These are phyloP conservation scores for Pollenia angustigena DNA, from an alignment of 2,888 invertebrate species.

Conservation along the genomic window DNA sequence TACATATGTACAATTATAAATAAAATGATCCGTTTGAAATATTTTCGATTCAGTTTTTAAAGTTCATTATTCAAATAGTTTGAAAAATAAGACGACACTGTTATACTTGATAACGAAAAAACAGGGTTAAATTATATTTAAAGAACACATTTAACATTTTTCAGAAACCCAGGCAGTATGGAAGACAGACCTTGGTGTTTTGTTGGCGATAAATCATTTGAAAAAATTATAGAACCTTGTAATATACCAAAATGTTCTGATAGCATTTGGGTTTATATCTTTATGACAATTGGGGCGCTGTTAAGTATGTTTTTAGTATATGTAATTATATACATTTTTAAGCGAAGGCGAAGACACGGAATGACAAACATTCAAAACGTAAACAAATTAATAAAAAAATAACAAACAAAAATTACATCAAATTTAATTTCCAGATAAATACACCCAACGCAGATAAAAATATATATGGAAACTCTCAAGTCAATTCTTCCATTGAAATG, in stretches of 20 bases:
- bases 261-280: slow-evolving; percentile 92
- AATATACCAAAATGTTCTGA: slow-evolving; percentile 95
- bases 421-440: slow-evolving; percentile 85
- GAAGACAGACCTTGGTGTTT: slow-evolving; percentile 96
- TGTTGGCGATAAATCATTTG: slow-evolving; percentile 88
- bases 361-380: slow-evolving; percentile 88
- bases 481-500: slow-evolving; percentile 93
- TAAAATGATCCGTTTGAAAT: neutral
- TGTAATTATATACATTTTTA: slow-evolving; percentile 61
- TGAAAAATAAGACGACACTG: too few species aligned
- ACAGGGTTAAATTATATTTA: neutral
- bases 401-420: neutral
- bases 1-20: neutral
- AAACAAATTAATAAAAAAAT: slow-evolving; percentile 67
- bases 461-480: slow-evolving; percentile 91
- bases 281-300: slow-evolving; percentile 86
- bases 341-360: slow-evolving; percentile 85
- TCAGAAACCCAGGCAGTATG: slow-evolving; percentile 93
- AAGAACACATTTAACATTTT: slow-evolving; percentile 12
- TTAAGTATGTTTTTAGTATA: slow-evolving; percentile 84
- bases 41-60: neutral
- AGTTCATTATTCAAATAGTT: too few species aligned
- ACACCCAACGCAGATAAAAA: slow-evolving; percentile 91
- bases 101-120: too few species aligned
- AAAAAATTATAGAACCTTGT: slow-evolving; percentile 90